phyloP scores from a whole-genome alignment of 2,888 invertebrate species.

The Microplitis deprimator region DNA sequence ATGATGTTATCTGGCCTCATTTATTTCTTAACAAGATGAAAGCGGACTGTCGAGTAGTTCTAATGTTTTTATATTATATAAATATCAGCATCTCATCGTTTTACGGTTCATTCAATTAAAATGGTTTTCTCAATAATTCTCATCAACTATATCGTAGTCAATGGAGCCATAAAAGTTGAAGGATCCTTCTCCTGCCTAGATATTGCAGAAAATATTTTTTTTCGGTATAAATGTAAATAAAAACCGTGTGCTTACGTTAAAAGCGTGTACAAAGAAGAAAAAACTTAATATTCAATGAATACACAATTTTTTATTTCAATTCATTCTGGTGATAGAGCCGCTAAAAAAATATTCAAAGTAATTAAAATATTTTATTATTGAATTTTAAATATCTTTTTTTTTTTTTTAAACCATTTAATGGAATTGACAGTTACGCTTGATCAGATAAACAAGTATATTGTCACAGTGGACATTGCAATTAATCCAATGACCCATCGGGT shows the following conservation, averaged over 20 bases:
- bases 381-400: background rate
- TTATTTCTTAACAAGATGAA: background rate
- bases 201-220: background rate
- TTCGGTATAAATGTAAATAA: background rate
- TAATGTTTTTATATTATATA: background rate
- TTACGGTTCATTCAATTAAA: constrained; percentile 23
- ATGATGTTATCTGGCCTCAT: background rate
- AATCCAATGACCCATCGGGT: constrained; percentile 23
- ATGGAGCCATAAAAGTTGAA: background rate
- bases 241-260: background rate
- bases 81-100: background rate
- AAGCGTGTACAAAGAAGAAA: background rate
- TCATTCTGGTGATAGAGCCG: too few relatives aligned
- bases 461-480: background rate
- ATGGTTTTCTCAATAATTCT: background rate
- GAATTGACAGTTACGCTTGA: background rate
- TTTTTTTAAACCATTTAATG: background rate
- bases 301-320: background rate
- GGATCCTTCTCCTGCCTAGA: background rate
- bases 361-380: background rate
- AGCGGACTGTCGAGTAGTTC: background rate
- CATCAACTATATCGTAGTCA: background rate
- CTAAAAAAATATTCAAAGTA: background rate
- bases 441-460: background rate
- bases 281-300: background rate